Base-by-base conservation (phyloP, 2,797 vertebrate genomes). In the Myiotriccus ornatus region DNA sequence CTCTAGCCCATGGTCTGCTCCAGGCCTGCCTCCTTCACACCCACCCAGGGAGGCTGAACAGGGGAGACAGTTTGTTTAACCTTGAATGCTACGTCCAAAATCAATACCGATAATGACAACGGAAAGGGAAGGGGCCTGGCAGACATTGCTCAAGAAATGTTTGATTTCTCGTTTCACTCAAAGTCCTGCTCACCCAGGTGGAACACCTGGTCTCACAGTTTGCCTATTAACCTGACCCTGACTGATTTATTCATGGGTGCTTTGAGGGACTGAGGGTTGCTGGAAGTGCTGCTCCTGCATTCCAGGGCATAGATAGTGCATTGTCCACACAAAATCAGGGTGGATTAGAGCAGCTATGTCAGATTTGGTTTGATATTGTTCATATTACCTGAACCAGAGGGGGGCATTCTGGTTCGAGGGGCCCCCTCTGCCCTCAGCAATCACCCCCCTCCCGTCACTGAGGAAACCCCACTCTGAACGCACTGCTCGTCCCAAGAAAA, bases 131-230 rank as follows among this genome's bases (percentile, higher is more conserved):
- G 74, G 80, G 88, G 76, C 59, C 70, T 62, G 79, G 80, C 55
- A 68, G 89, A 84, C 73, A 35, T 7, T 83, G 83, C 67, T 86
- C 75, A 41, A 92, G 95, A 90, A 87, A 81, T 60, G 73, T 92
- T 94, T 93, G 68, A 91, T 91, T 92, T 93, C 92, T 93, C 70
- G 56, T 90, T 80, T 79, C 89, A 75, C 64, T 65, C 55, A 3
- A 78, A 63, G 71, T 50, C 84, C 87, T 90, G 88, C 94, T 93
- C 80, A 43, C 10, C 57, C 68, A 52, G 59, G 70, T 91, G 88
- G 95, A 96, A 81, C 49, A 0, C 64, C 27, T 1, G 12, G 27
- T 60, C 89, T 85, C 81, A 60, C 32, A 6, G 5, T 82, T 76
- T 75, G 77, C 83, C 90, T 90, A 22, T 71, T 90, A 86, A 77